Evolutionary conservation across 2,113 vertebrate genomes (phyloP).

Genomic region (Ameiurus melas): DNA sequence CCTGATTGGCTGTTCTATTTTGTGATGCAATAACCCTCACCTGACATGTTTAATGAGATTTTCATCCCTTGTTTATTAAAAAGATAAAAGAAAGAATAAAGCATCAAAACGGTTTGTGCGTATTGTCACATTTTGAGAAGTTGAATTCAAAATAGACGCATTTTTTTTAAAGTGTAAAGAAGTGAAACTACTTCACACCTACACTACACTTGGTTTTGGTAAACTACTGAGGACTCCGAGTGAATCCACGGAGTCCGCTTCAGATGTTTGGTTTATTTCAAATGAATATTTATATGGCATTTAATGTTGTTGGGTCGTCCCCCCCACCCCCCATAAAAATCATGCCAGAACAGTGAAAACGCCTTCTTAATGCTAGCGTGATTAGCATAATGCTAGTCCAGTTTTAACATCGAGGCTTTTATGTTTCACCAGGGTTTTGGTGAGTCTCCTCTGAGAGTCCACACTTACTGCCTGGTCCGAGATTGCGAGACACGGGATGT

Average conservation of each 20-base stretch:
- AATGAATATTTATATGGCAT: not conserved
- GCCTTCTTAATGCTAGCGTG: not conserved
- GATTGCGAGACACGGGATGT: conserved; percentile 2
- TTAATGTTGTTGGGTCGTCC: not conserved
- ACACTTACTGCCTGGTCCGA: not conserved
- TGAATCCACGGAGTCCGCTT: too few relatives aligned
- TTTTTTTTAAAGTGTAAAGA: not conserved
- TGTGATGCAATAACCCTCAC: not conserved
- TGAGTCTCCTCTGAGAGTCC: not conserved
- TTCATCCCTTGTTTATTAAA: not conserved
- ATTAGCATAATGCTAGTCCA: not conserved
- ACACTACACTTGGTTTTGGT: not conserved
- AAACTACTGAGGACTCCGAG: not conserved
- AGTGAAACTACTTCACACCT: not conserved
- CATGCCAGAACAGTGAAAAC: not conserved
- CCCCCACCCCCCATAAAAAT: too few relatives aligned
- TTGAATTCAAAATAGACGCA: too few relatives aligned
- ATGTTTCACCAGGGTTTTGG: not conserved
- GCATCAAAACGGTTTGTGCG: not conserved
- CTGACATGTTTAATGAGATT: not conserved
- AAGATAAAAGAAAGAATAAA: too few relatives aligned
- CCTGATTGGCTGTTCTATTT: not conserved
- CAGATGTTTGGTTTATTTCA: too few relatives aligned
- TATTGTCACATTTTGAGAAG: not conserved
- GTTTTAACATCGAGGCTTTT: not conserved